Evolutionary conservation across 2,113 vertebrate genomes (phyloP), one percentile per base, ranked within the genome.

Genomic region (Vulpes vulpes): DNA sequence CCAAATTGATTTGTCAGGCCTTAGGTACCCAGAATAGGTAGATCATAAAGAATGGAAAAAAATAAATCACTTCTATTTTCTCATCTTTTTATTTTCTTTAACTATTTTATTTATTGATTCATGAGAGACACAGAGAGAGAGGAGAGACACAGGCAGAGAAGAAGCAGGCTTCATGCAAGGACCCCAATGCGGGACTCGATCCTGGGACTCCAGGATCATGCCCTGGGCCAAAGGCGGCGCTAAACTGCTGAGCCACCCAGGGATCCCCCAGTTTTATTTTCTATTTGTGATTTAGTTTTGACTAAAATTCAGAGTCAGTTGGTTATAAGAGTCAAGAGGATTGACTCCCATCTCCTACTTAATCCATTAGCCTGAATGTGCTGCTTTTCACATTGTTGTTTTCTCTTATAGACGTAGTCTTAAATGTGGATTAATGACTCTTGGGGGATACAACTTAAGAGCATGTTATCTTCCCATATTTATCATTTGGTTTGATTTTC

Each of bases 401-500:
- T 93, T 86, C 43, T 81, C 91, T 79, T 85, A 11, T 6, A 90
- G 86, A 84, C 43, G 64, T 22, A 6, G 23, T 32, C 73, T 93
- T 87, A 93, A 62, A 71, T 55, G 69, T 20, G 2, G 67, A 43
- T 69, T 73, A 93, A 84, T 85, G 91, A 71, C 76, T 92, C 74
- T 15, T 73, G 57, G 49, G 84, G 51, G 73, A 74, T 5, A 67
- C 32, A 90, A 57, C 65, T 20, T 11, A 57, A 78, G 35, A 96
- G 55, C 27, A 20, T 86, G 65, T 82, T 92, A 85, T 91, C 94
- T 89, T 71, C 80, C 65, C 22, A 27, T 60, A 92, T 74, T 89
- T 95, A 80, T 93, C 79, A 84, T 90, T 96, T 84, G 38, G 43
- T 89, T 98, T 89, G 93, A 82, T 96, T 97, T 95, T 82, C 49